A percentile compares a stretch with the other conserved stretches of the same genome.
These are phyloP conservation scores for Ceyx erithaca DNA, from an alignment of 2,797 vertebrate genomes.

Conservation along the genomic window DNA sequence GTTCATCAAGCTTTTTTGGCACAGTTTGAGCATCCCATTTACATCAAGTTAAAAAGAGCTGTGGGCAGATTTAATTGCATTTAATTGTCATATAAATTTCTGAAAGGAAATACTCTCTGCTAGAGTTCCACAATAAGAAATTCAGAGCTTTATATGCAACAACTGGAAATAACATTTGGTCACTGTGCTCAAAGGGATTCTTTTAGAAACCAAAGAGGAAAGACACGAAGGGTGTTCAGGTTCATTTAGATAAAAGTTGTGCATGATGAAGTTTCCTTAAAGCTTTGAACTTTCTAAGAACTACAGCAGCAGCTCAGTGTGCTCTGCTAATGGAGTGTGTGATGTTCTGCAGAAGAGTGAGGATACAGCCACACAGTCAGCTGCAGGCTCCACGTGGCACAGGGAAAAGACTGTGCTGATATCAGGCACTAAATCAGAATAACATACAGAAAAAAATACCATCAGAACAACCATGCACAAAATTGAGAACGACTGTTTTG, in stretches of 20 bases:
- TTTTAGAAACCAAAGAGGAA: neutral
- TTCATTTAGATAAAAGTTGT: neutral
- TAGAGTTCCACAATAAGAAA: slow-evolving; percentile 20
- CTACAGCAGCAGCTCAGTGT: neutral
- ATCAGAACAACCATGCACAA: neutral
- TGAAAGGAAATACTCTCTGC: slow-evolving; percentile 20
- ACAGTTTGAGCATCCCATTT: neutral
- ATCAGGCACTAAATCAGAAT: neutral
- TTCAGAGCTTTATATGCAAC: neutral
- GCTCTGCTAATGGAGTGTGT: neutral
- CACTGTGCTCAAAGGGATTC: neutral
- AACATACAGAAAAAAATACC: neutral
- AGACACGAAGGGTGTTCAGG: neutral
- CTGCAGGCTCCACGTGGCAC: accelerated
- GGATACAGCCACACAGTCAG: neutral
- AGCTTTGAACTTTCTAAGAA: neutral
- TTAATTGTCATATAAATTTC: slow-evolving; percentile 34
- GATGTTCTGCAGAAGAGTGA: neutral
- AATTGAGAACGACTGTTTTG: neutral
- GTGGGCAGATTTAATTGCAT: slow-evolving; percentile 3
- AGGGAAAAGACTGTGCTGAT: accelerated
- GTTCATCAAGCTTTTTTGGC: slow-evolving; percentile 6
- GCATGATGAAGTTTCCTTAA: neutral
- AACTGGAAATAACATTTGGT: neutral
- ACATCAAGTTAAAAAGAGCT: neutral